A percentile compares a stretch with the other conserved stretches of the same genome.
phyloP scores from a whole-genome alignment of 2,797 vertebrate species.

The Enteromius argenteus region DNA sequence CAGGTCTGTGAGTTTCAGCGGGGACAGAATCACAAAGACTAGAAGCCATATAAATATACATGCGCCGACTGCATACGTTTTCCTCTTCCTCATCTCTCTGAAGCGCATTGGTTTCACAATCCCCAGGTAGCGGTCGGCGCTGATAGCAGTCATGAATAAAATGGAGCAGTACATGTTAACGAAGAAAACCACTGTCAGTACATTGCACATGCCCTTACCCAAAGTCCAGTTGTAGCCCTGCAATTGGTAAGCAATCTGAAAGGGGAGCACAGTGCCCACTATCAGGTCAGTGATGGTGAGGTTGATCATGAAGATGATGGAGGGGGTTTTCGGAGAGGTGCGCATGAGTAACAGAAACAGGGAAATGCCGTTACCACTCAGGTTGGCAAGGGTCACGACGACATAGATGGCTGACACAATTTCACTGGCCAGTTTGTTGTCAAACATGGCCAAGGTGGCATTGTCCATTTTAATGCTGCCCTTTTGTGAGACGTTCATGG shows the following conservation, averaged over 20 bases:
- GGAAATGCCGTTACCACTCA: constrained; percentile 87
- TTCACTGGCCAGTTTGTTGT: constrained; percentile 65
- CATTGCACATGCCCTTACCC: constrained; percentile 81
- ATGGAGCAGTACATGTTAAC: constrained; percentile 95
- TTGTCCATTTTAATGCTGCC: constrained; percentile 76
- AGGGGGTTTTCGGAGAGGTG: constrained; percentile 85
- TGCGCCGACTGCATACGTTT: constrained; percentile 75
- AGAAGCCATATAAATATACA: constrained; percentile 84
- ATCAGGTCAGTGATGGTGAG: constrained; percentile 89
- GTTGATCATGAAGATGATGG: constrained; percentile 95
- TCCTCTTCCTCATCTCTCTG: constrained; percentile 73
- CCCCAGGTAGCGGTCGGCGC: constrained; percentile 90
- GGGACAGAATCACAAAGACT: constrained; percentile 80
- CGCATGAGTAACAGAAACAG: constrained; percentile 87
- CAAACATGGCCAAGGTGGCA: constrained; percentile 82
- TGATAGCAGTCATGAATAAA: constrained; percentile 90
- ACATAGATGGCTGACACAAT: constrained; percentile 83
- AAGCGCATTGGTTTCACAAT: constrained; percentile 84
- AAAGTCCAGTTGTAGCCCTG: constrained; percentile 84
- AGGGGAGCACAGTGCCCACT: constrained; percentile 85
- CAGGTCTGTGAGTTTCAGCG: constrained; percentile 84
- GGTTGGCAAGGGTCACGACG: constrained; percentile 81
- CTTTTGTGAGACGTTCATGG: constrained; percentile 70
- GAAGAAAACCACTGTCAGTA: constrained; percentile 87
- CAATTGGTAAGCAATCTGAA: constrained; percentile 89